Evolutionary conservation across 2,888 invertebrate genomes (phyloP), one percentile per base, ranked within the genome.

Genomic region (Lepidochitona cinerea): DNA sequence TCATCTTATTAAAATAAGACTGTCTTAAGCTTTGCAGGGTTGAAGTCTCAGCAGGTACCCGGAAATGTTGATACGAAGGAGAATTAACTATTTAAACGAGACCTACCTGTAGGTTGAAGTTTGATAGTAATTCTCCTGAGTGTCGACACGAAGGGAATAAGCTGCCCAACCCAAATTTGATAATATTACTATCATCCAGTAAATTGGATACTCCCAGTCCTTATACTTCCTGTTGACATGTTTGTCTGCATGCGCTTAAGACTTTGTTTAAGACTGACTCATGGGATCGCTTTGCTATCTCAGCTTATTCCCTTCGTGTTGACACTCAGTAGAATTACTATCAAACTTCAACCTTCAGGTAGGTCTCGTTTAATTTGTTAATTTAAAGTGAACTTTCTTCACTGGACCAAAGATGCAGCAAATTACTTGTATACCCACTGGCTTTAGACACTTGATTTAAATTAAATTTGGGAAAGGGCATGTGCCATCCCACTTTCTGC

Each of bases 331-430:
- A 54, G 54, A 54, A 54, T 54, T 54, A 9, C 26, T n/a, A 54
- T 54, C 54, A 54, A 54, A 54, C 54, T n/a, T 54, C 54, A 54
- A 54, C 54, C 54, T 54, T n/a, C 54, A 54, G 54, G 54, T 54
- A 54, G 54, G 54, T 54, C 9, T 54, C 23, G 54, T 54, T 54
- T 54, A 54, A 54, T 54, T 54, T 12, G 12, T 18, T 9, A 54
- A 54, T 54, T 23, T n/a, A 54, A 41, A n/a, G n/a, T n/a, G n/a
- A n/a, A n/a, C n/a, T n/a, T n/a, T n/a, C n/a, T n/a, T n/a, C n/a
- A n/a, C n/a, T n/a, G n/a, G n/a, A n/a, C n/a, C n/a, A n/a, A n/a
- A n/a, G n/a, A n/a, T n/a, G n/a, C n/a, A n/a, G n/a, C n/a, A n/a
- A n/a, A n/a, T n/a, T n/a, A n/a, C n/a, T n/a, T n/a, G n/a, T n/a